Conservation (phyloP, 2,797 vertebrate species). For the Diplodus sargus region DNA sequence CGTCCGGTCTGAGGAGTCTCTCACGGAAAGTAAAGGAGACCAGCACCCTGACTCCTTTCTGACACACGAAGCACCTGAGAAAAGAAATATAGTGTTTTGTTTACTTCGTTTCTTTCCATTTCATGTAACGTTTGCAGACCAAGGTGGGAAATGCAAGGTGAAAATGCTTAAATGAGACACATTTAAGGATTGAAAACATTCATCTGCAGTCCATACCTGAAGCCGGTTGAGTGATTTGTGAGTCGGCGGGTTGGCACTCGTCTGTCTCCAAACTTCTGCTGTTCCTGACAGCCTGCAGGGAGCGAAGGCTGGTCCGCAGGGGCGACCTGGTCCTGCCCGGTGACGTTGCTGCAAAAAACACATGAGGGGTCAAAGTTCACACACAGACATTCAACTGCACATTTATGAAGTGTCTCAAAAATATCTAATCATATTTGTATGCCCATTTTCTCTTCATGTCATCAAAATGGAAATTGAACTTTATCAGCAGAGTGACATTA, state of each 20-base stretch:
- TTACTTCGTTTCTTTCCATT: no score
- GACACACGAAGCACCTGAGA: conserved; percentile 46
- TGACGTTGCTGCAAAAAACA: conserved; percentile 50
- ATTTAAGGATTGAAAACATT: background rate
- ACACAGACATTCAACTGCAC: background rate
- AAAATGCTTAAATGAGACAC: no score
- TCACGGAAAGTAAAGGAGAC: conserved; percentile 32
- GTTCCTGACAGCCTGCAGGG: conserved; percentile 86
- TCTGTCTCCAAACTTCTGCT: conserved; percentile 85
- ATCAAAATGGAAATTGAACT: background rate
- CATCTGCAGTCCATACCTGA: conserved; percentile 48
- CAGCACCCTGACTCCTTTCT: conserved; percentile 7
- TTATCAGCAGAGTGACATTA: background rate
- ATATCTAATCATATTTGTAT: background rate
- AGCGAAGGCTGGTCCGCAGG: conserved; percentile 83
- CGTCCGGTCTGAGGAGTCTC: conserved; percentile 17
- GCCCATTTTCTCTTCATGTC: background rate
- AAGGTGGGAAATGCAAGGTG: no score
- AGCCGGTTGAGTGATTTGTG: conserved; percentile 47
- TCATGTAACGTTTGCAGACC: no score
- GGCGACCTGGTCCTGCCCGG: conserved; percentile 76
- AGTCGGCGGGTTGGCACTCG: conserved; percentile 70
- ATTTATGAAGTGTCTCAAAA: background rate
- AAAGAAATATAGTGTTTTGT: background rate
- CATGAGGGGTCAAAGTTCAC: conserved; percentile 1